Percentiles rank a stretch among this genome's conserved stretches.
phyloP scores from a whole-genome alignment of 2,113 vertebrate genomes.

The Strigops habroptila region DNA sequence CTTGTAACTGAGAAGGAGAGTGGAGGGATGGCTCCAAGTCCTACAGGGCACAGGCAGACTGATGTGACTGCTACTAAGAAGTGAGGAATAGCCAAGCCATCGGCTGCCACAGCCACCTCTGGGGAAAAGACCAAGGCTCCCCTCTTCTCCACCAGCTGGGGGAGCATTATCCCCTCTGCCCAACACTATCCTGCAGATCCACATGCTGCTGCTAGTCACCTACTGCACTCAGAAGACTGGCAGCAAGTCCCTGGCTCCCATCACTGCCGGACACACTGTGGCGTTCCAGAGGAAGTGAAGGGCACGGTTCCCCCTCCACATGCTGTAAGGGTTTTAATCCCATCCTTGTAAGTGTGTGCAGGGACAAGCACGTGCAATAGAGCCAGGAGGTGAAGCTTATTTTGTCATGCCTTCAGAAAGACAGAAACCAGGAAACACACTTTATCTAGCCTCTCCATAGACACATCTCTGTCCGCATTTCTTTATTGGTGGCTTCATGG shows the following conservation, averaged over 20 bases:
- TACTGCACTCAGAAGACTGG: not conserved
- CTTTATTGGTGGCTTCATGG: not conserved
- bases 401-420: not conserved
- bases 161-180: not conserved
- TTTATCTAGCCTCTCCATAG: not conserved
- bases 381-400: not conserved
- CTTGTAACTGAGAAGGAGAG: not conserved
- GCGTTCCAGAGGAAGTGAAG: not conserved
- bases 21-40: not conserved
- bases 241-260: not conserved
- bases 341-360: not conserved
- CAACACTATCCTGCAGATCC: fast-evolving
- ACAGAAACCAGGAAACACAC: not conserved
- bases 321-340: not conserved
- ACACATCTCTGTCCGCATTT: not conserved
- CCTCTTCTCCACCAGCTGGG: not conserved
- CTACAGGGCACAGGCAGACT: not conserved
- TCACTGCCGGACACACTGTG: not conserved
- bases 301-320: not conserved
- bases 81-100: not conserved
- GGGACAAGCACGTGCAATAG: not conserved
- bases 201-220: not conserved
- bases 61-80: not conserved
- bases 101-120: not conserved
- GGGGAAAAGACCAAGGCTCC: not conserved